phyloP scores from a whole-genome alignment of 2,797 vertebrate species.

The Fratercula arctica region DNA sequence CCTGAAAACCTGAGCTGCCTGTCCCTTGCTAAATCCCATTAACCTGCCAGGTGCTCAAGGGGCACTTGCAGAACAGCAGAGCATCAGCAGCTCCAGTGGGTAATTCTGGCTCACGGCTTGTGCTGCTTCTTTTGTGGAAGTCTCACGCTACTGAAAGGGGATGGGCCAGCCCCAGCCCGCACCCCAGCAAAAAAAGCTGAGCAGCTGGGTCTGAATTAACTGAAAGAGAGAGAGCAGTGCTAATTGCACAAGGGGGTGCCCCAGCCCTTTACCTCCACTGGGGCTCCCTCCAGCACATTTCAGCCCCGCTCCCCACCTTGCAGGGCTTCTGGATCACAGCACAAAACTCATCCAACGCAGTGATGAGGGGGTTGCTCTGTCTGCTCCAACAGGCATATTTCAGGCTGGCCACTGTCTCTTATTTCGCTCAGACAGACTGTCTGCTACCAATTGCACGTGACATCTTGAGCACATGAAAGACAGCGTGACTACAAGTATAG shows the following conservation, averaged over 20 bases:
- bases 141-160: rapidly evolving
- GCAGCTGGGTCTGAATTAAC: not conserved
- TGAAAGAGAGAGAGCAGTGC: not conserved
- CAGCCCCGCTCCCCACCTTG: not conserved
- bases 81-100: not conserved
- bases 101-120: not conserved
- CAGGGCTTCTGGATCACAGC: not conserved
- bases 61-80: not conserved
- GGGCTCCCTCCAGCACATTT: not conserved
- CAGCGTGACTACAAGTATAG: not conserved
- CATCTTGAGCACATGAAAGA: not conserved
- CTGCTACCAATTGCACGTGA: not conserved
- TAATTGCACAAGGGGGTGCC: too few relatives aligned
- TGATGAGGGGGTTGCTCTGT: not conserved
- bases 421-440: not conserved
- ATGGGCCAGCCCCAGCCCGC: rapidly evolving
- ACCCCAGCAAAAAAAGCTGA: not conserved
- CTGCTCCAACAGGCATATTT: not conserved
- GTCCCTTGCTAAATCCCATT: not conserved
- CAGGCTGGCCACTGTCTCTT: not conserved
- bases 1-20: not conserved
- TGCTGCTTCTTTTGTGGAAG: not conserved
- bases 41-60: rapidly evolving
- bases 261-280: not conserved
- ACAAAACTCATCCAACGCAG: not conserved